phyloP scores from a whole-genome alignment of 2,113 vertebrate species.

The Tamias sibiricus region DNA sequence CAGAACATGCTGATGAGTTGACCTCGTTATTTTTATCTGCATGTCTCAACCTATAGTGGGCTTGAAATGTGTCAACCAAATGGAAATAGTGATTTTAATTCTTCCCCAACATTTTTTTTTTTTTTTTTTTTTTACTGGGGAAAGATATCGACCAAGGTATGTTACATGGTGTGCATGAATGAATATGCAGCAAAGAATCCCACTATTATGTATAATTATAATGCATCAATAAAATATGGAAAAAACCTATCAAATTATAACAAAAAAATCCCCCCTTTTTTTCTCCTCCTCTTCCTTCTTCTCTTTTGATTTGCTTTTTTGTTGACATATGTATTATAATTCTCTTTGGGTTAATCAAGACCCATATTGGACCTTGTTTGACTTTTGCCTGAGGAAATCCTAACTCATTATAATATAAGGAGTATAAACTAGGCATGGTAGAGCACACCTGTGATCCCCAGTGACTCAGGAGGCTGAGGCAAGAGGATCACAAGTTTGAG shows the following conservation, averaged over 20 bases:
- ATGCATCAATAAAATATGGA: too few species aligned
- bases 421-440: neutral
- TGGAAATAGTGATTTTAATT: neutral
- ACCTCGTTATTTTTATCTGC: neutral
- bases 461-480: too few species aligned
- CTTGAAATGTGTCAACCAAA: neutral
- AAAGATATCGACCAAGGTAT: too few species aligned
- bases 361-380: neutral
- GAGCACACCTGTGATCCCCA: too few species aligned
- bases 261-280: neutral
- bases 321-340: neutral
- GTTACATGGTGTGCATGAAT: too few species aligned
- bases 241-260: too few species aligned
- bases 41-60: neutral
- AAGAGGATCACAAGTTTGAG: too few species aligned
- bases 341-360: neutral
- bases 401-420: neutral
- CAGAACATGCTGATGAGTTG: neutral
- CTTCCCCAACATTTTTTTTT: too few species aligned
- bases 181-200: too few species aligned
- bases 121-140: too few species aligned
- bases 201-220: too few species aligned
- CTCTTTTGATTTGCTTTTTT: neutral
- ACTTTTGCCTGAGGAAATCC: neutral
- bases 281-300: neutral